A percentile compares a stretch with the other conserved stretches of the same genome.
Conservation (phyloP, 2,797 vertebrate genomes). For the Numenius phaeopus region DNA sequence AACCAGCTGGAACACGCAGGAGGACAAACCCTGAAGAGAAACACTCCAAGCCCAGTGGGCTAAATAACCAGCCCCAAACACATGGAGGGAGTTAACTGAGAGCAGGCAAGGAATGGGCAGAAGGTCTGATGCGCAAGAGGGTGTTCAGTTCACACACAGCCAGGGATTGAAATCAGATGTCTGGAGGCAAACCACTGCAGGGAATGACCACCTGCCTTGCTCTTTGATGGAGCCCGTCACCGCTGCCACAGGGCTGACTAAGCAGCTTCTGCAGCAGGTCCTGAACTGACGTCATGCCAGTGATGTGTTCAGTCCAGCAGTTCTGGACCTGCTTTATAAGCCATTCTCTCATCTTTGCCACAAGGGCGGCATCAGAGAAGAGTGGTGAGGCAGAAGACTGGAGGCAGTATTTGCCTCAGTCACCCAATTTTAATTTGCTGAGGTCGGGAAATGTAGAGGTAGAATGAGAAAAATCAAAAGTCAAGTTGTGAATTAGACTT, state of each 20-base stretch:
- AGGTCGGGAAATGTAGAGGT: background rate
- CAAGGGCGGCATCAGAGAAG: background rate
- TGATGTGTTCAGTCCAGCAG: background rate
- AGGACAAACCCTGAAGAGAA: background rate
- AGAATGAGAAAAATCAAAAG: background rate
- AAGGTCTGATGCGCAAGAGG: background rate
- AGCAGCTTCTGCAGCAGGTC: background rate
- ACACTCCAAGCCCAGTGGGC: background rate
- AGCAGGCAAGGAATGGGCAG: background rate
- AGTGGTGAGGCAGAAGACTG: background rate
- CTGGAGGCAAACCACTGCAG: background rate
- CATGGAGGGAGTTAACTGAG: background rate
- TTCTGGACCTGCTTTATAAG: background rate
- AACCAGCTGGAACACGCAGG: constrained; percentile 4
- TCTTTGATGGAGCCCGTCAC: background rate
- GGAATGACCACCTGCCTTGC: background rate
- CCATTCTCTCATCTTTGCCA: background rate
- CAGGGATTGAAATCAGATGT: background rate
- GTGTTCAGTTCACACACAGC: background rate
- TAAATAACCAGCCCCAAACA: constrained; percentile 10
- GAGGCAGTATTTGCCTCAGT: background rate
- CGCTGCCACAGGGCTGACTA: background rate
- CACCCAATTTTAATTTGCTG: background rate
- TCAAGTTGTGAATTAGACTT: constrained; percentile 17
- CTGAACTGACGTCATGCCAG: background rate